A percentile compares a stretch with the other conserved stretches of the same genome.
Conservation (phyloP, 53 echinoderm and acorn worm species). For the Stichopus horrens region DNA sequence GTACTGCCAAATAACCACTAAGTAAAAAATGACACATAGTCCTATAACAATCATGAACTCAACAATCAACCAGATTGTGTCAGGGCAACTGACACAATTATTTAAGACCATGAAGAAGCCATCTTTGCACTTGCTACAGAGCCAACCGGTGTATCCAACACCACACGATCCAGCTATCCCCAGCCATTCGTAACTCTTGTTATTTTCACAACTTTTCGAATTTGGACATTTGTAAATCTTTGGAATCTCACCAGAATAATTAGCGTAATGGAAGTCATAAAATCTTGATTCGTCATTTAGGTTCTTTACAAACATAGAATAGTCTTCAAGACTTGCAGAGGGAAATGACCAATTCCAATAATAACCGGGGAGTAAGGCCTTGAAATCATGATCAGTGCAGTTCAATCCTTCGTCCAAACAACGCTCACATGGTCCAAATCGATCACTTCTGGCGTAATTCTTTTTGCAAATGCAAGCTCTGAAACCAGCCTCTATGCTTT, state of each 20-base stretch:
- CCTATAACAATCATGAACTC: background rate
- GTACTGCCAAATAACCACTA: background rate
- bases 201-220: background rate
- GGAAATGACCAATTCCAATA: constrained; percentile 37
- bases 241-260: background rate
- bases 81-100: constrained; percentile 1
- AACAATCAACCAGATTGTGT: background rate
- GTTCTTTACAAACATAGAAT: background rate
- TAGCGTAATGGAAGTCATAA: background rate
- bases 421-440: background rate
- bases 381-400: background rate
- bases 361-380: constrained; percentile 7
- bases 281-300: background rate
- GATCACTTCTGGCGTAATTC: background rate
- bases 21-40: background rate
- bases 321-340: background rate
- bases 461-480: constrained; percentile 12
- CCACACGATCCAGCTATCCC: background rate
- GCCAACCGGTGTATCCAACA: background rate
- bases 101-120: background rate
- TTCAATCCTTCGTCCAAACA: background rate
- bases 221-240: background rate
- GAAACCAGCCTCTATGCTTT: background rate
- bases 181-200: background rate
- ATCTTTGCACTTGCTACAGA: constrained; percentile 11